phyloP scores from a whole-genome alignment of 1,140 invertebrate species.

The Eriocheir sinensis region DNA sequence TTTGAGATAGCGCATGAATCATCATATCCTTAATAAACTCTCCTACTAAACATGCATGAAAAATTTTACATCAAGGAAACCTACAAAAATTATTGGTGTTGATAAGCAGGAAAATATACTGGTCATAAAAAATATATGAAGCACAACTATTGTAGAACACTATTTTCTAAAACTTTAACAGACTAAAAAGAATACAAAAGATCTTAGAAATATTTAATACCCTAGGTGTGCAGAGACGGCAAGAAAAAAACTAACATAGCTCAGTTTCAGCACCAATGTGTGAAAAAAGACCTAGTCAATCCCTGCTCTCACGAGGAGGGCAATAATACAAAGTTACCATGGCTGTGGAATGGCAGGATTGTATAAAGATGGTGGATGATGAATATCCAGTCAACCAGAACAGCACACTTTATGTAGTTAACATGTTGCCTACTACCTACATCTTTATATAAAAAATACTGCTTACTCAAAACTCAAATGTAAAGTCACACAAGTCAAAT shows the following conservation, averaged over 20 bases:
- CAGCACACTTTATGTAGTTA: neutral
- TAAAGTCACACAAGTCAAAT: neutral
- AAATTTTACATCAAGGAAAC: neutral
- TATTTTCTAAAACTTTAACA: neutral
- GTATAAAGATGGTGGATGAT: neutral
- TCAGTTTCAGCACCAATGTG: neutral
- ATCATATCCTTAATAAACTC: neutral
- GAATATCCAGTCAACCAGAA: neutral
- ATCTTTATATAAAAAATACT: neutral
- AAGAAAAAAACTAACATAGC: neutral
- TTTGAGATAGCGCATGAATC: neutral
- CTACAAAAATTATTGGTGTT: too few relatives aligned
- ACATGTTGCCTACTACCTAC: neutral
- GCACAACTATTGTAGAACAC: neutral
- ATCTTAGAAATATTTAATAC: neutral
- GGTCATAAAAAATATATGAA: neutral
- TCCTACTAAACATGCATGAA: neutral
- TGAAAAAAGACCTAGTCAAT: neutral
- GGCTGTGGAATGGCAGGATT: neutral
- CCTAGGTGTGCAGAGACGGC: neutral
- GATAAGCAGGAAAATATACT: neutral
- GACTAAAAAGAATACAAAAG: neutral
- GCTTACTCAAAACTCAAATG: neutral
- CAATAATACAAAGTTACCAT: neutral
- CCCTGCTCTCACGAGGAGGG: neutral